Evolutionary conservation across 2,797 vertebrate genomes (phyloP), one percentile per base, ranked within the genome.

Genomic region (Gymnodraco acuticeps): DNA sequence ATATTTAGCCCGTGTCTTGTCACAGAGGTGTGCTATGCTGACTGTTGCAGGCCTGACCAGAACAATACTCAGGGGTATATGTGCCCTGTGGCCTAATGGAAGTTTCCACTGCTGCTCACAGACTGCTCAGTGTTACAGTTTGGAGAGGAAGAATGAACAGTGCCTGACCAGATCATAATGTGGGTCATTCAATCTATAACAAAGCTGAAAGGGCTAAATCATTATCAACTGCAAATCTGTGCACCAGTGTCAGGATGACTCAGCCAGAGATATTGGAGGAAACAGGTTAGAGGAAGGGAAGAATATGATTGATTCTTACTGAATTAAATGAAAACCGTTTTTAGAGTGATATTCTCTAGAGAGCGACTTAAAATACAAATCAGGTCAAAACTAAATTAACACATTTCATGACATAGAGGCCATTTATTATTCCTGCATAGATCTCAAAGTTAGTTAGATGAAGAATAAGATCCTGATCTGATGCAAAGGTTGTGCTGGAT

Each of bases 21-120:
- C 79, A 86, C 61, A 73, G 82, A 90, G 75, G 87, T 85, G 84
- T 84, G 75, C 69, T 77, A 41, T 79, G 71, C 83, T 87, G 80
- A 84, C 82, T 73, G 77, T 77, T 84, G 70, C 82, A 80, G 73
- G 64, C 77, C 75, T 86, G 78, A 85, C 73, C 80, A 86, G 70
- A 89, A 92, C 88, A 91, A 88, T 83, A 68, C 88, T 84, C 85
- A 76, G 68, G 81, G 77, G 84, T 70, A 77, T 77, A 70, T 67
- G 77, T 71, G 79, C 84, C 72, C 52, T 61, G 53, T 69, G 67
- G 82, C 77, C 64, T 47, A 60, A 75, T 87, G 87, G 77, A 92
- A 91, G 84, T 85, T 90, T 90, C 86, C 87, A 87, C 79, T 87
- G 81, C 85, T 23, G 76, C 76, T 80, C 69, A 68, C 80, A 81